These are phyloP conservation scores for Cariama cristata DNA, from an alignment of 2,113 vertebrate species.

Conservation along the genomic window DNA sequence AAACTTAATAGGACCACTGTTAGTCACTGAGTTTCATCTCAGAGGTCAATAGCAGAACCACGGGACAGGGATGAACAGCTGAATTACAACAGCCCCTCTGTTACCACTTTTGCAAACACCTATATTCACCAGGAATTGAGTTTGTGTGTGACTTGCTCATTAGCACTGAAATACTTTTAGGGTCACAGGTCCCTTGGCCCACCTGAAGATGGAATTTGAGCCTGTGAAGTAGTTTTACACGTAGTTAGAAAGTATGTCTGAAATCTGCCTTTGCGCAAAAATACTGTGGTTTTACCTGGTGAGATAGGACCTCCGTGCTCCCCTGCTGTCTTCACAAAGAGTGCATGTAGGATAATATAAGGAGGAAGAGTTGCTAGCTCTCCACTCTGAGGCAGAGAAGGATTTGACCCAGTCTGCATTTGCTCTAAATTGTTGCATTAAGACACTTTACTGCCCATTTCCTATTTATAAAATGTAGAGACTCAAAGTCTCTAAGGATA, in stretches of 20 bases:
- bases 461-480: not conserved
- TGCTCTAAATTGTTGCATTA: not conserved
- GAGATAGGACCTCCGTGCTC: fast-evolving
- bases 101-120: not conserved
- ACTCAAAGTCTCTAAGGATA: not conserved
- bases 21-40: not conserved
- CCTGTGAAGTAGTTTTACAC: not conserved
- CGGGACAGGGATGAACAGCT: not conserved
- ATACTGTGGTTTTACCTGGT: not conserved
- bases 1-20: fast-evolving
- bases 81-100: not conserved
- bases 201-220: not conserved
- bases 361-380: not conserved
- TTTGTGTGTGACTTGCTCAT: not conserved
- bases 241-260: not conserved
- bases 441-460: not conserved
- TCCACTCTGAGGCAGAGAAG: not conserved
- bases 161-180: not conserved
- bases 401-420: not conserved
- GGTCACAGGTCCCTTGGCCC: not conserved
- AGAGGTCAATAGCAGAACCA: not conserved
- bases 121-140: not conserved
- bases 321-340: not conserved
- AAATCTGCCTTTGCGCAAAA: not conserved
- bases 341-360: not conserved